Evolutionary conservation across 2,797 vertebrate species (phyloP).

Genomic region (Chelonia mydas): DNA sequence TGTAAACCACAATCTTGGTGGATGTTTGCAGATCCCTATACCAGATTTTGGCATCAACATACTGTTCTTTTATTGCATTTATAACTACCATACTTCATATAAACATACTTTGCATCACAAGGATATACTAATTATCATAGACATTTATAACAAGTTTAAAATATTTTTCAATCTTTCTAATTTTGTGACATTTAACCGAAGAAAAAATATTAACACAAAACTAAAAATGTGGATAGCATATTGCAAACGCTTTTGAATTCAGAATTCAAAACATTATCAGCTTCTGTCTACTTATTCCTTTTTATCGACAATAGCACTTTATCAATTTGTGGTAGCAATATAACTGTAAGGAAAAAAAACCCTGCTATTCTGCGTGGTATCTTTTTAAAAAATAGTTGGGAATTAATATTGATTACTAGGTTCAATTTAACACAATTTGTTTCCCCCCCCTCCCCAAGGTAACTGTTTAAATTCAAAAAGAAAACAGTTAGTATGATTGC

Average conservation of each 20-base stretch:
- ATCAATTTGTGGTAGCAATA: neutral
- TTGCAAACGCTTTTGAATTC: neutral
- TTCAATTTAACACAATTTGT: neutral
- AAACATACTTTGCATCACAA: neutral
- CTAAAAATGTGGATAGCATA: neutral
- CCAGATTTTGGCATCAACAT: neutral
- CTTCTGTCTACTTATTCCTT: neutral
- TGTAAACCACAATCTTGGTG: too few species aligned
- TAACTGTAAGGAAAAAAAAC: neutral
- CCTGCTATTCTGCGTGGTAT: neutral
- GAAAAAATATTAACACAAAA: neutral
- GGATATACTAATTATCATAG: constrained; percentile 16
- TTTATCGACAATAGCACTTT: neutral
- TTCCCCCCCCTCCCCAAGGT: neutral
- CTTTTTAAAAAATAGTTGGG: neutral
- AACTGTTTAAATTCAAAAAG: neutral
- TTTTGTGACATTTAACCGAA: neutral
- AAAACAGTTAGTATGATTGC: neutral
- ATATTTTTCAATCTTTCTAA: neutral
- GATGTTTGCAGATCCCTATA: too few species aligned
- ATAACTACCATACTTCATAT: neutral
- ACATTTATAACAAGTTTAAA: neutral
- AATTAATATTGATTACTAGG: neutral
- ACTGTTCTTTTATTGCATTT: constrained; percentile 3
- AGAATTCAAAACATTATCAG: neutral